Percentiles rank a stretch among this genome's conserved stretches.
Conservation (phyloP, 2,113 vertebrate species). For the Motacilla tschutschensis region DNA sequence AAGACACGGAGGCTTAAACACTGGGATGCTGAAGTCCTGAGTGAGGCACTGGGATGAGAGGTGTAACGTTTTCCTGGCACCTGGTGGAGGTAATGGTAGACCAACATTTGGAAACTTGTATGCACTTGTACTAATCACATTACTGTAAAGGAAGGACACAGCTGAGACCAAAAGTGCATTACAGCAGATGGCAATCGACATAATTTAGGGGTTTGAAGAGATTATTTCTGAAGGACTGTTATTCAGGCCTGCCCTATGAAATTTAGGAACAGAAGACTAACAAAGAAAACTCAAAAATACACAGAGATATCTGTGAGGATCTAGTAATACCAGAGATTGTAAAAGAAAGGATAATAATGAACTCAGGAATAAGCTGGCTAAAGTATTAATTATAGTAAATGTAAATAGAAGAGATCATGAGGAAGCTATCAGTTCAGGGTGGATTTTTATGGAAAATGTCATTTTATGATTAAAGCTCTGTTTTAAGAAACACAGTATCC, state of each 20-base stretch:
- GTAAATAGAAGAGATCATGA: conserved; percentile 43
- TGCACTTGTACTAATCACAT: conserved; percentile 54
- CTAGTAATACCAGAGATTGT: conserved; percentile 32
- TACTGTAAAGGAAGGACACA: conserved; percentile 60
- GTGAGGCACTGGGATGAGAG: neutral
- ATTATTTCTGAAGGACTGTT: conserved; percentile 66
- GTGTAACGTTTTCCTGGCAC: conserved; percentile 1
- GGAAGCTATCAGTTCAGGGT: conserved; percentile 10
- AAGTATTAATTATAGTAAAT: conserved; percentile 39
- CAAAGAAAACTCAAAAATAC: conserved; percentile 48
- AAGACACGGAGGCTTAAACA: neutral
- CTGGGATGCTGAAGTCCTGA: neutral
- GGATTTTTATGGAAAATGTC: conserved; percentile 30
- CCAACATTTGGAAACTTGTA: conserved; percentile 52
- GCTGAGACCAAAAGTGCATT: conserved; percentile 59
- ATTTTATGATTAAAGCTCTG: conserved; percentile 44
- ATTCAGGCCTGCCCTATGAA: conserved; percentile 35
- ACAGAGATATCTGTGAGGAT: conserved; percentile 45
- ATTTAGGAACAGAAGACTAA: conserved; percentile 41
- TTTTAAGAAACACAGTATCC: neutral
- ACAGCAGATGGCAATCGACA: conserved; percentile 56
- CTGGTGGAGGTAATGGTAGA: conserved; percentile 5
- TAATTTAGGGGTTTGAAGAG: conserved; percentile 63
- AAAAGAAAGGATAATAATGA: conserved; percentile 26
- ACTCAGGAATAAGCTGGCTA: conserved; percentile 29